A percentile compares a stretch with the other conserved stretches of the same genome.
phyloP scores from a whole-genome alignment of 2,888 invertebrate species.

The Automeris io region DNA sequence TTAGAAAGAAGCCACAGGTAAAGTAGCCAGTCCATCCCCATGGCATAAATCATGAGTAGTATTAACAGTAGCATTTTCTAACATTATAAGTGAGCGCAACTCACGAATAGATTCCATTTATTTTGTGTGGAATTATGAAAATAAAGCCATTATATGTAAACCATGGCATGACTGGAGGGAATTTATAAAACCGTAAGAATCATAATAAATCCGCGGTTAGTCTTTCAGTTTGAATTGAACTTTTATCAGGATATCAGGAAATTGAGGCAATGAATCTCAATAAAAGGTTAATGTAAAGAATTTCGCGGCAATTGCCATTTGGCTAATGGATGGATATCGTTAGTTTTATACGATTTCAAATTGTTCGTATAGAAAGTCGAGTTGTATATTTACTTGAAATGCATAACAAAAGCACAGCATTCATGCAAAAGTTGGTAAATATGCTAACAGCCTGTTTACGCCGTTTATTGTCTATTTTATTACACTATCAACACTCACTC shows the following conservation, averaged over 20 bases:
- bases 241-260: no score
- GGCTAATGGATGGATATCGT: no score
- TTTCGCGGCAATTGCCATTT: neutral
- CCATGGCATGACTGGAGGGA: constrained; percentile 48
- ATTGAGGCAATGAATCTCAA: no score
- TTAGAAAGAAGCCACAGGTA: constrained; percentile 2
- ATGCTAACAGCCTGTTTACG: no score
- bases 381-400: no score
- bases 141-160: constrained; percentile 55
- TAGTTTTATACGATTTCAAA: no score
- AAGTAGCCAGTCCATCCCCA: constrained; percentile 4
- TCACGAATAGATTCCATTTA: constrained; percentile 45
- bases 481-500: no score
- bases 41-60: constrained; percentile 25
- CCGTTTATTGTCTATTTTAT: no score
- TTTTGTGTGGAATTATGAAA: constrained; percentile 52
- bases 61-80: constrained; percentile 28
- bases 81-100: constrained; percentile 39
- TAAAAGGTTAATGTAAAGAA: no score
- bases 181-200: constrained; percentile 38
- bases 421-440: no score
- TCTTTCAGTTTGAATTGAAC: neutral
- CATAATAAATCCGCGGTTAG: neutral
- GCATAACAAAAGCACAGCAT: no score
- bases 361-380: no score